These are phyloP conservation scores for Thermophis baileyi DNA, from an alignment of 2,113 vertebrate genomes.

Conservation along the genomic window DNA sequence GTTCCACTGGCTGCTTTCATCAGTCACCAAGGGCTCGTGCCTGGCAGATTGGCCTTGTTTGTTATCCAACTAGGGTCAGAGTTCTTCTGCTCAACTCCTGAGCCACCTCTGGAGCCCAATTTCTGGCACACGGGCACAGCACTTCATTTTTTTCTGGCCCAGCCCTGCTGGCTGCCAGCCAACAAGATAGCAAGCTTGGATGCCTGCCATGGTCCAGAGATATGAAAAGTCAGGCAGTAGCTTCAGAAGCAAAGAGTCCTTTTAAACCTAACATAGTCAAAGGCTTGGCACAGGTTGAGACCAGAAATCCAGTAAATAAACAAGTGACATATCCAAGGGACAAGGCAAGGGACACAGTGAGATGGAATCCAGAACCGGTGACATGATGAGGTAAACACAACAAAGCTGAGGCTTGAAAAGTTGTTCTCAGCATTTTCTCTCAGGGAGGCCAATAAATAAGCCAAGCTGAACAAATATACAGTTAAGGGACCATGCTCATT, in stretches of 20 bases:
- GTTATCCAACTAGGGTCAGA: background rate
- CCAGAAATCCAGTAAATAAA: background rate
- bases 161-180: background rate
- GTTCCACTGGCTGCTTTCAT: background rate
- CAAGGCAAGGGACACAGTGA: background rate
- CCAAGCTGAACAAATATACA: background rate
- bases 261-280: background rate
- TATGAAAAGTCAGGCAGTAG: background rate
- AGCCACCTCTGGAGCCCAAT: background rate
- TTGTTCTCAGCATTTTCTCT: background rate
- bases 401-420: background rate
- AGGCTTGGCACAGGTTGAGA: background rate
- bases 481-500: background rate
- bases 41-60: background rate
- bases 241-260: background rate
- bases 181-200: background rate
- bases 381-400: background rate
- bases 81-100: background rate
- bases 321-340: background rate
- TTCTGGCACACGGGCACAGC: background rate
- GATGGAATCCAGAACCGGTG: background rate
- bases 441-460: background rate
- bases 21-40: background rate
- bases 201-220: background rate
- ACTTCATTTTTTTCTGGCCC: background rate